Percentiles rank a stretch among this genome's conserved stretches.
phyloP scores from a whole-genome alignment of 2,888 invertebrate species.

The Cyclophora albipunctata region DNA sequence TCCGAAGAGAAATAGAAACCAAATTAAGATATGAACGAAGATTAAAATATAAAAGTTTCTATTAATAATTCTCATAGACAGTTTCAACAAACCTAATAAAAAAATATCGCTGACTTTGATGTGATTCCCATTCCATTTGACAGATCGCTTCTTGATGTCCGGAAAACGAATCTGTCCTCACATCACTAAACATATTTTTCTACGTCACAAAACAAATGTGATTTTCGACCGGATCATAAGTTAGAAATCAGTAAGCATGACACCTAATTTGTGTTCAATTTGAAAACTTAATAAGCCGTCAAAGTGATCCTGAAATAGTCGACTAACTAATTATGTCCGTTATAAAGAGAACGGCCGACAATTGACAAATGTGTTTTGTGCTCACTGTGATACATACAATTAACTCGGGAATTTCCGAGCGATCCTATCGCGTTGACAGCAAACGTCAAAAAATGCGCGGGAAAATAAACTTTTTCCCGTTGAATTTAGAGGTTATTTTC shows the following conservation, averaged over 20 bases:
- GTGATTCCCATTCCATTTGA: conserved; percentile 20
- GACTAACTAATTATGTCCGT: conserved; percentile 62
- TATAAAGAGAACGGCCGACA: conserved; percentile 60
- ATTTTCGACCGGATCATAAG: conserved; percentile 33
- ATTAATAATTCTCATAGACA: too few species aligned
- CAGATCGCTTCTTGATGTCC: conserved; percentile 63
- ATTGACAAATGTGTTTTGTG: conserved; percentile 70
- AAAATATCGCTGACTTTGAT: too few species aligned
- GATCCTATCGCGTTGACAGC: conserved; percentile 44
- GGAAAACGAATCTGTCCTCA: conserved; percentile 64
- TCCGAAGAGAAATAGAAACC: too few species aligned
- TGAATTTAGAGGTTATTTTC: conserved; percentile 49
- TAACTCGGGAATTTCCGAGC: conserved; percentile 61
- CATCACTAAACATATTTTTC: conserved; percentile 51
- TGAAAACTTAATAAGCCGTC: conserved; percentile 74
- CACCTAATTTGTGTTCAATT: conserved; percentile 73
- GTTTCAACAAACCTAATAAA: too few species aligned
- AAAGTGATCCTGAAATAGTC: conserved; percentile 68
- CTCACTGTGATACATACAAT: conserved; percentile 65
- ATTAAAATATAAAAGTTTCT: too few species aligned
- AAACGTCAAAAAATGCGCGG: conserved; percentile 48
- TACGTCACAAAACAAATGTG: conserved; percentile 27
- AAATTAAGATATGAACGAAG: too few species aligned
- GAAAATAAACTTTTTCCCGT: conserved; percentile 47
- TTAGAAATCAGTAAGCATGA: conserved; percentile 65